Evolutionary conservation across 1,140 invertebrate genomes (phyloP), one percentile per base, ranked within the genome.

Genomic region (Caenorhabditis briggsae): DNA sequence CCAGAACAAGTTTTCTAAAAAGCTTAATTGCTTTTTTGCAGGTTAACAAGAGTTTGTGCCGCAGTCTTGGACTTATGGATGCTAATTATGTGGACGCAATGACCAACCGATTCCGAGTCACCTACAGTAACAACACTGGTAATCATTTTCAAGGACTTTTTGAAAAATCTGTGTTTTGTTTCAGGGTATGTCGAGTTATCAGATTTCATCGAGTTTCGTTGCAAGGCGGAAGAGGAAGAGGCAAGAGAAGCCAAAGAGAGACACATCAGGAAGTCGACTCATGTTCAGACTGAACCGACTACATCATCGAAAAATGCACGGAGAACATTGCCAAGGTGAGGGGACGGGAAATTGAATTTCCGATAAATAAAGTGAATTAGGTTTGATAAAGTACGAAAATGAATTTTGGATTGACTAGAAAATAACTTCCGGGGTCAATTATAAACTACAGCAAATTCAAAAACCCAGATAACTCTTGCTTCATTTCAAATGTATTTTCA

Each of bases 91-190:
- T 41, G 14, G 70, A 78, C 14, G 70, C 70, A 11, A 18, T 78
- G 18, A 78, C 70, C n/a, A 78, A 78, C n/a, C 46, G 70, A 9
- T 78, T 78, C 50, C 12, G 70, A 50, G 70, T 78, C 43, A 43
- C 70, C 5, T 78, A 78, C 46, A 78, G 70, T 23, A 78, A 78
- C n/a, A 78, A 78, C 18, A 78, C 70, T 18, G 70, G 59, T 61
- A 58, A 58, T 18, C n/a, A 16, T 58, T 58, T 0, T 16, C 1
- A n/a, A 5, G 50, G 2, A 11, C 16, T 1, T n/a, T 58, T n/a
- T 5, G 16, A 20, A 20, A 20, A 20, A 20, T 58, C n/a, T 9
- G 16, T n/a, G 3, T 33, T 33, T 33, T 33, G 33, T 33, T 61
- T 61, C 23, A 61, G 59, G 70, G 2, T 78, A 78, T 50, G 70